Base-by-base conservation (phyloP, 2,797 vertebrate species). In the Pseudomugil tenellus region DNA sequence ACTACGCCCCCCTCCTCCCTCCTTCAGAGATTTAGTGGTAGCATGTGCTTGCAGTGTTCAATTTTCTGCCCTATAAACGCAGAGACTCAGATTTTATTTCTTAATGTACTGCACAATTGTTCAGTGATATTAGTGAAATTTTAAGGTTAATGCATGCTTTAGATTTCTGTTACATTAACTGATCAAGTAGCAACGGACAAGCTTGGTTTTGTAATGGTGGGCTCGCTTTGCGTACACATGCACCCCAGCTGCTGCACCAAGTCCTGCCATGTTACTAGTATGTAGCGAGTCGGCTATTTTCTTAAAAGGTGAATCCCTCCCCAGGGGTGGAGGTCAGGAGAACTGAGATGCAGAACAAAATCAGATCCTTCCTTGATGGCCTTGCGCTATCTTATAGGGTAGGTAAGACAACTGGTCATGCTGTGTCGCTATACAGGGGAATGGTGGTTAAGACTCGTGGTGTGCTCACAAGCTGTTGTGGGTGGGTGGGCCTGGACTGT, bases 401-500 rank as follows among this genome's bases (percentile, higher is more conserved):
- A 75, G 74, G 86, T 87, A 73, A 82, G 77, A 82, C 73, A 57
- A 61, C 67, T 70, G 67, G 64, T 72, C 65, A 39, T 31, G 53
- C 51, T 70, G 49, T 25, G 19, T 26, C 51, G 52, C 37, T 52
- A 35, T 65, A n/a, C 16, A 19, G 63, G 26, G 66, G 69, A 80
- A 67, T 68, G 59, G 67, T 41, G 41, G 64, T 1, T 29, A 57
- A 57, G 68, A 78, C 69, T 78, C 70, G 85, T 77, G 63, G 77
- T 3, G 72, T 77, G 77, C 81, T 90, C 75, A 55, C 77, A 53
- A 69, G 79, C 87, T 71, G 68, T 82, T 62, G 83, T 84, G 75
- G 65, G 83, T 85, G 88, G 87, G 87, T 87, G 87, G 91, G 78
- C 88, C 80, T 77, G 78, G 67, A 63, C 71, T 7, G 49, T 53